These are phyloP conservation scores for Mantis religiosa DNA, from an alignment of 2,888 invertebrate species.

Conservation along the genomic window DNA sequence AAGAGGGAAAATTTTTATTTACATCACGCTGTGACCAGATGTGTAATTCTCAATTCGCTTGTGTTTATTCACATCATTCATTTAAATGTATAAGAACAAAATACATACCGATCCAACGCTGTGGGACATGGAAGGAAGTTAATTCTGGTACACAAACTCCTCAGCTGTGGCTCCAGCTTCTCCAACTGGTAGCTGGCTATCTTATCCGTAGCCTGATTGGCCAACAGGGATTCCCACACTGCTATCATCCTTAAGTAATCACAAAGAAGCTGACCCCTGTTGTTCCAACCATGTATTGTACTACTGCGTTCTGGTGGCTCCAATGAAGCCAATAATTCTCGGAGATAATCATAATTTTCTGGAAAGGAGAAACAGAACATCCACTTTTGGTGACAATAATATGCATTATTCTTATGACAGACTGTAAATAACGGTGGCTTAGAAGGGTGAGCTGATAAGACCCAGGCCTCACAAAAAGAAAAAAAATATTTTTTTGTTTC, in stretches of 20 bases:
- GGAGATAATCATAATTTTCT: conserved; percentile 66
- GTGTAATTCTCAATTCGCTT: too few relatives aligned
- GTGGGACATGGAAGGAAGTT: conserved; percentile 48
- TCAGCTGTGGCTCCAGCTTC: conserved; percentile 48
- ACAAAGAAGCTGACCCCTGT: conserved; percentile 66
- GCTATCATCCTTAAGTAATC: conserved; percentile 62
- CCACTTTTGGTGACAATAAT: too few relatives aligned
- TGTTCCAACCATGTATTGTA: conserved; percentile 66
- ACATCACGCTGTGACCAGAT: too few relatives aligned
- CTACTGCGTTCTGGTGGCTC: conserved; percentile 50
- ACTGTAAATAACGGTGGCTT: too few relatives aligned
- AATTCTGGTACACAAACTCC: conserved; percentile 49
- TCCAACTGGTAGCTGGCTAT: conserved; percentile 47
- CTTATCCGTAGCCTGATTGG: conserved; percentile 36
- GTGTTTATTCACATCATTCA: too few relatives aligned
- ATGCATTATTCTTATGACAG: too few relatives aligned
- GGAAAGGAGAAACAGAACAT: conserved; percentile 31
- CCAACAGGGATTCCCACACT: conserved; percentile 46
- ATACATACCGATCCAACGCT: conserved; percentile 49
- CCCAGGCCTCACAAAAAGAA: too few relatives aligned
- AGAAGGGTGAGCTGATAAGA: too few relatives aligned
- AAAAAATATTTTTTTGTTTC: too few relatives aligned
- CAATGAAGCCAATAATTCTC: conserved; percentile 57
- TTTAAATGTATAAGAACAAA: too few relatives aligned
- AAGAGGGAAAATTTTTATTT: too few relatives aligned